Evolutionary conservation across 2,797 vertebrate species (phyloP), one percentile per base, ranked within the genome.

Genomic region (Schizothorax lantsangensis): DNA sequence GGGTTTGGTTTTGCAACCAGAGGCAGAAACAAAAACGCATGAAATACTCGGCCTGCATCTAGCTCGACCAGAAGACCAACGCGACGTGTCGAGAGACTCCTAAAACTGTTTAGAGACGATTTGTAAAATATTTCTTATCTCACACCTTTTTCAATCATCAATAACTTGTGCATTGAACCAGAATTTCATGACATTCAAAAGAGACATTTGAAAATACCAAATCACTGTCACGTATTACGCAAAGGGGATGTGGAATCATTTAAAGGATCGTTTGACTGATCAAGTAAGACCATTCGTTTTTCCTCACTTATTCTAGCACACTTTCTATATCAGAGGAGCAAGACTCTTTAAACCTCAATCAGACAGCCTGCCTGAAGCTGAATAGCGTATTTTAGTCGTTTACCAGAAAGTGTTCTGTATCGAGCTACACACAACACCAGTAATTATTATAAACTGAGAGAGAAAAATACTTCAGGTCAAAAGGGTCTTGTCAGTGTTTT

Each of bases 1-100:
- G 98, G 23, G 98, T 99, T 89, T 99, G 98, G 98, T 99, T 99
- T 94, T 99, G 98, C 94, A 99, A 99, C 94, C 98, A 99, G 95
- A 95, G 98, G 88, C 98, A 99, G 96, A 99, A 99, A 96, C 98
- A 99, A 95, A 99, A 99, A 95, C 96, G 98, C 90, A 99, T 99
- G 98, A 99, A 99, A 92, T 99, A 98, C 91, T 99, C 98, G 2
- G 98, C 98, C 80, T 97, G 97, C 93, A 97, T 98, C 93, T 99
- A 95, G 74, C 66, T 72, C 66, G 81, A 82, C 19, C 26, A 68
- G 26, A 87, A 89, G 33, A 88, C 66, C 45, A 80, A 59, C 72
- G 68, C 84, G 59, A 62, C 79, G 57, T 69, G 84, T 89, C 78
- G 62, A 93, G 90, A 94, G 93, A 95, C 93, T 94, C 72, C 72